Evolutionary conservation across 2,888 invertebrate species (phyloP).

Genomic region (Drosophila acutilabella): DNA sequence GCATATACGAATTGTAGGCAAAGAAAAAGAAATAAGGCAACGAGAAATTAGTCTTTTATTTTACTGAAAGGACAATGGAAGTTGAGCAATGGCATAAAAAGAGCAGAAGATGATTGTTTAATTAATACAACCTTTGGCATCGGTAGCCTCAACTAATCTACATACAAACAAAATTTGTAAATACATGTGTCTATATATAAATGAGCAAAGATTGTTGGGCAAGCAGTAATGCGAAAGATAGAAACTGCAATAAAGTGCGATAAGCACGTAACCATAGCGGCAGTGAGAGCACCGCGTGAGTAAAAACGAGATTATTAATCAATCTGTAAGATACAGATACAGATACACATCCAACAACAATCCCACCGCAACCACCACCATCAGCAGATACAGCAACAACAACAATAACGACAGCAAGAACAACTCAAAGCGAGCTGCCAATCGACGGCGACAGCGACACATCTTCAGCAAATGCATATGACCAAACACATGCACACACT

Average conservation of each 20-base stretch:
- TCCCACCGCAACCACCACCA: constrained; percentile 38
- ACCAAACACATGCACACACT: constrained; percentile 42
- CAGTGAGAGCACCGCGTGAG: constrained; percentile 46
- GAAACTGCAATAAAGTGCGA: constrained; percentile 72
- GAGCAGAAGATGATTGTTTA: constrained; percentile 57
- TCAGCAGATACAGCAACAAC: constrained; percentile 16
- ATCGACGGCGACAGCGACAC: constrained; percentile 64
- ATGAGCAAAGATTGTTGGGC: constrained; percentile 28
- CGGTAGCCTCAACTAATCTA: constrained; percentile 28
- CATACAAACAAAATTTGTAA: constrained; percentile 3
- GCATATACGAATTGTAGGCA: constrained; percentile 12
- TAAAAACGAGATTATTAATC: constrained; percentile 78
- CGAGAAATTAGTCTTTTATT: constrained; percentile 15
- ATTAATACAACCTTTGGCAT: constrained; percentile 68
- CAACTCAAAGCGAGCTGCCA: constrained; percentile 54
- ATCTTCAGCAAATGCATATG: constrained; percentile 64
- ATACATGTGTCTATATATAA: constrained; percentile 1
- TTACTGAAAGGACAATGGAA: constrained; percentile 3
- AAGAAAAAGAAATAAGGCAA: constrained; percentile 4
- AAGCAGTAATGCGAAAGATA: constrained; percentile 58
- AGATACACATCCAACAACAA: constrained; percentile 53
- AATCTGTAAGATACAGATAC: constrained; percentile 76
- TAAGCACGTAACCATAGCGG: constrained; percentile 69
- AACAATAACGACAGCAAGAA: constrained; percentile 3
- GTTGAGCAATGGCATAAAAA: neutral